Conservation (phyloP, 1,140 invertebrate genomes). For the Antheraea pernyi region DNA sequence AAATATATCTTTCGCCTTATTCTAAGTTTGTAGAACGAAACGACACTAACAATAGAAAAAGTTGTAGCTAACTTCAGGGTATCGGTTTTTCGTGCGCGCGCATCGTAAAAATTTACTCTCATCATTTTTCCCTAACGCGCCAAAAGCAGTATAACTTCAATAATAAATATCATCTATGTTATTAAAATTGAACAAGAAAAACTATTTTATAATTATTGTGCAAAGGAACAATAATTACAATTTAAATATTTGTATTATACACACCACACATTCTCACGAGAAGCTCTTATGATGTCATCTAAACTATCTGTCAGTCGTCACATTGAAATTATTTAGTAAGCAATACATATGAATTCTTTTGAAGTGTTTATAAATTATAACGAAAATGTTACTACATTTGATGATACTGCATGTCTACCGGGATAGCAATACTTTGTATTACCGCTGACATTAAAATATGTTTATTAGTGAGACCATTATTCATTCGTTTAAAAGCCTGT, state of each 20-base stretch:
- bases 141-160: too few relatives aligned
- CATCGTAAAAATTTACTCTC: too few relatives aligned
- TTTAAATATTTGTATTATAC: not conserved
- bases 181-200: too few relatives aligned
- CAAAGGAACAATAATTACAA: too few relatives aligned
- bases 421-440: not conserved
- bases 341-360: not conserved
- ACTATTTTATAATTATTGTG: too few relatives aligned
- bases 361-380: not conserved
- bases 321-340: conserved; percentile 1
- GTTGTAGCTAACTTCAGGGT: too few relatives aligned
- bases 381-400: not conserved
- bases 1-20: too few relatives aligned
- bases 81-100: too few relatives aligned
- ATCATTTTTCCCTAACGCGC: too few relatives aligned
- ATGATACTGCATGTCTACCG: not conserved
- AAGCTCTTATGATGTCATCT: conserved; percentile 24
- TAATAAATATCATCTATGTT: too few relatives aligned
- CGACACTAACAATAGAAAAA: too few relatives aligned
- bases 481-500: not conserved
- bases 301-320: conserved; percentile 14
- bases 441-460: not conserved
- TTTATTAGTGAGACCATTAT: not conserved
- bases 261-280: conserved; percentile 20
- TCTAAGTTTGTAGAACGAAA: too few relatives aligned